phyloP scores from a whole-genome alignment of 2,113 vertebrate species.

The Suncus etruscus region DNA sequence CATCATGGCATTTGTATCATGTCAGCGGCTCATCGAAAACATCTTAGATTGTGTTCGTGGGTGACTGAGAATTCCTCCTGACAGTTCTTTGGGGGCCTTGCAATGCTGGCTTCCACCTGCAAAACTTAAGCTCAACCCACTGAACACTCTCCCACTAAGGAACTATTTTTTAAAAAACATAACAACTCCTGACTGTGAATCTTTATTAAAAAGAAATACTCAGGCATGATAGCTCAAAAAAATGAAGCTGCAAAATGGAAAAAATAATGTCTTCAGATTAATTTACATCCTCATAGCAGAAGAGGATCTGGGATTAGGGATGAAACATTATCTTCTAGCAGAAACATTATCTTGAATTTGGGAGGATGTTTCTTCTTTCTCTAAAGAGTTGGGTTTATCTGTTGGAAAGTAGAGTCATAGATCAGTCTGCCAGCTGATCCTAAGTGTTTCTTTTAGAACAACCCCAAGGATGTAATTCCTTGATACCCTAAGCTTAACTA shows the following conservation, averaged over 20 bases:
- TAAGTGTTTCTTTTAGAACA: not conserved
- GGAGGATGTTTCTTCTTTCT: not conserved
- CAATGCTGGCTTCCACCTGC: too few relatives aligned
- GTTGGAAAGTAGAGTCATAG: not conserved
- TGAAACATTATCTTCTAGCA: too few relatives aligned
- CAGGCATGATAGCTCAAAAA: not conserved
- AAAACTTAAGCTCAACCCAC: too few relatives aligned
- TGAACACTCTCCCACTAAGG: too few relatives aligned
- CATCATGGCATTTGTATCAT: not conserved
- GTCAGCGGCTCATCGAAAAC: not conserved
- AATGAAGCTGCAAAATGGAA: conserved; percentile 1
- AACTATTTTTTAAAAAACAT: not conserved
- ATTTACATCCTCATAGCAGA: not conserved
- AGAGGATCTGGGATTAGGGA: not conserved
- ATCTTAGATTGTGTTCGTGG: too few relatives aligned
- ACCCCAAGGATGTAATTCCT: not conserved
- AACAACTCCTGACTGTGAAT: too few relatives aligned
- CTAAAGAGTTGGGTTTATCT: not conserved
- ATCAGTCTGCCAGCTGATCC: not conserved
- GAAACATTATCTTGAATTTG: too few relatives aligned
- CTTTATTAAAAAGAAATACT: too few relatives aligned
- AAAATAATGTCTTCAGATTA: not conserved
- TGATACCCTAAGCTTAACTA: not conserved
- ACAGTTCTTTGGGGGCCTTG: too few relatives aligned
- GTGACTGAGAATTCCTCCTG: too few relatives aligned